Evolutionary conservation across 2,113 vertebrate species (phyloP).

Genomic region (Acanthochromis polyacanthus): DNA sequence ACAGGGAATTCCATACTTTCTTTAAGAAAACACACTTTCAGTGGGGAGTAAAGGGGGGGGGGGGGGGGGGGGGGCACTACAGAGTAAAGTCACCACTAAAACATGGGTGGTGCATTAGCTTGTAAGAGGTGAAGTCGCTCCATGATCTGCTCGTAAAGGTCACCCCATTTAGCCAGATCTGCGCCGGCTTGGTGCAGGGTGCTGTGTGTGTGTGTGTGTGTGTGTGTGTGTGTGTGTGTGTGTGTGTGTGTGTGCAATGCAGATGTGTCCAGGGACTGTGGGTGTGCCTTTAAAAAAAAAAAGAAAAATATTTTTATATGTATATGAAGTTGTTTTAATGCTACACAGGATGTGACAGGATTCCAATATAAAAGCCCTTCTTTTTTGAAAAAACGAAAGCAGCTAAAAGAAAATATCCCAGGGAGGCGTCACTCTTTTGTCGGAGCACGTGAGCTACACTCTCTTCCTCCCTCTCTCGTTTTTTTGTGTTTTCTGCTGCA

Average conservation of each 20-base stretch:
- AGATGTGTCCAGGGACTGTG: constrained; percentile 59
- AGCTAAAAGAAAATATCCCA: constrained; percentile 22
- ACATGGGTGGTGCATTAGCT: constrained; percentile 23
- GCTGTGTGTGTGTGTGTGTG: constrained; percentile 51
- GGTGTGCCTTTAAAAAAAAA: constrained; percentile 46
- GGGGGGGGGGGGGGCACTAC: too few relatives aligned
- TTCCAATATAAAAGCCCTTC: constrained; percentile 29
- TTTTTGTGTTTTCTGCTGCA: constrained; percentile 85
- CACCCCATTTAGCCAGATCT: constrained; percentile 69
- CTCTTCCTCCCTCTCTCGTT: constrained; percentile 51
- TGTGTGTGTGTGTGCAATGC: constrained; percentile 58
- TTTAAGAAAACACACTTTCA: constrained; percentile 21
- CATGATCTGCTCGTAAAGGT: constrained; percentile 70
- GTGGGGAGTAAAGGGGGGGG: constrained; percentile 9
- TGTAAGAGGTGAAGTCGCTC: constrained; percentile 63
- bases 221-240: constrained; percentile 44
- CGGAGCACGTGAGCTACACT: constrained; percentile 62
- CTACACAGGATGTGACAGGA: constrained; percentile 14
- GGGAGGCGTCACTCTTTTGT: constrained; percentile 74
- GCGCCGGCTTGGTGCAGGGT: constrained; percentile 44
- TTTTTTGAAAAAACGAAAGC: background rate
- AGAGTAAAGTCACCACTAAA: constrained; percentile 33
- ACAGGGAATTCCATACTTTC: constrained; percentile 27
- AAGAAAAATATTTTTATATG: background rate
- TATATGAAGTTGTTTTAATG: background rate